A percentile compares a stretch with the other conserved stretches of the same genome.
phyloP scores from a whole-genome alignment of 2,888 invertebrate genomes.

The Prosopocoilus inquinatus region DNA sequence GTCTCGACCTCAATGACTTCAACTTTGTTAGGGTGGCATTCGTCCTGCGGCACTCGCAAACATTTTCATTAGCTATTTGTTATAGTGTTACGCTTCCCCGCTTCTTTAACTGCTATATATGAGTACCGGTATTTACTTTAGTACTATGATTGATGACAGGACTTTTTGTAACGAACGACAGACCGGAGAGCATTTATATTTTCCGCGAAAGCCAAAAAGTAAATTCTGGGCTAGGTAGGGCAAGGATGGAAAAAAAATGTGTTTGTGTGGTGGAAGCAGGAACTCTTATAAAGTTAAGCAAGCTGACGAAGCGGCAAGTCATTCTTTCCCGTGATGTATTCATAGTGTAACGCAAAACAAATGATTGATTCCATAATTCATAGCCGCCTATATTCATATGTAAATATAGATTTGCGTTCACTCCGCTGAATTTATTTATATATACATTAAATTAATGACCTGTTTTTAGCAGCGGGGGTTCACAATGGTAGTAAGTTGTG shows the following conservation, averaged over 20 bases:
- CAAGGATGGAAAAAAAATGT: no score
- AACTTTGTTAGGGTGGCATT: slow-evolving; percentile 34
- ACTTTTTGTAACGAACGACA: not conserved
- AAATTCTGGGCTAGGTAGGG: no score
- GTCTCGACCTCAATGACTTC: slow-evolving; percentile 23
- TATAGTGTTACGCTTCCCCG: slow-evolving; percentile 37
- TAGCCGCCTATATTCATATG: slow-evolving; percentile 35
- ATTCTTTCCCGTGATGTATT: no score
- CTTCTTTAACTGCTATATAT: slow-evolving; percentile 7
- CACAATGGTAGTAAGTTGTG: slow-evolving; percentile 13
- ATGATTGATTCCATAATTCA: slow-evolving; percentile 40
- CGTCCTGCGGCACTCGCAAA: slow-evolving; percentile 40
- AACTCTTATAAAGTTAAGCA: no score
- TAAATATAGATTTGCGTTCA: slow-evolving; percentile 32
- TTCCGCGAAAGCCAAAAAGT: no score
- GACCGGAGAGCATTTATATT: no score
- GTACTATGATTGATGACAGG: slow-evolving; percentile 5
- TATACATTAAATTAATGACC: slow-evolving; percentile 37
- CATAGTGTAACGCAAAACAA: slow-evolving; percentile 28
- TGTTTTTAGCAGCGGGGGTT: slow-evolving; percentile 28
- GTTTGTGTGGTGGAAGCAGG: no score
- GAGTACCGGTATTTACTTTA: slow-evolving; percentile 7
- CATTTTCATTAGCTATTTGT: slow-evolving; percentile 51
- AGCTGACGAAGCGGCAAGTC: no score
- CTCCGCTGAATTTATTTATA: slow-evolving; percentile 34